phyloP scores from a whole-genome alignment of 2,888 invertebrate species.

The Eustalomyia histrio region DNA sequence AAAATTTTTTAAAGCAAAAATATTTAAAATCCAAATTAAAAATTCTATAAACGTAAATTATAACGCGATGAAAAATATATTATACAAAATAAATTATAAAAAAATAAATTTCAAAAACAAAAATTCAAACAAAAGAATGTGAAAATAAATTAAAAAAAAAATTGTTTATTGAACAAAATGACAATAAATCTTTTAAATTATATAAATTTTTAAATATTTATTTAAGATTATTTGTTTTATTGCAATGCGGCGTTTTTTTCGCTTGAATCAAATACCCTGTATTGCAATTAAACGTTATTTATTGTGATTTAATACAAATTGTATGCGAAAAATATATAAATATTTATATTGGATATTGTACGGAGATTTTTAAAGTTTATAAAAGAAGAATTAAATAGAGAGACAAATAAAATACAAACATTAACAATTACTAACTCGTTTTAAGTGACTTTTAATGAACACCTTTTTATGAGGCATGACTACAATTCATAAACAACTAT shows the following conservation, averaged over 20 bases:
- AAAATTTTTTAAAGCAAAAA: conserved; percentile 26
- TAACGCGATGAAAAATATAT: conserved; percentile 34
- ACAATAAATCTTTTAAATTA: conserved; percentile 5
- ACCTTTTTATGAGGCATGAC: conserved; percentile 66
- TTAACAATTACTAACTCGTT: conserved; percentile 64
- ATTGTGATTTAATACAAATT: conserved; percentile 63
- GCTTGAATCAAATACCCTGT: conserved; percentile 17
- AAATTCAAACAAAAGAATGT: conserved; percentile 26
- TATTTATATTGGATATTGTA: background rate
- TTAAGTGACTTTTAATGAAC: conserved; percentile 64
- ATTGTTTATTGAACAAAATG: background rate
- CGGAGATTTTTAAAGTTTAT: background rate
- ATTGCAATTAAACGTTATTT: conserved; percentile 61
- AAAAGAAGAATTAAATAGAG: background rate
- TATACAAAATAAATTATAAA: conserved; percentile 47
- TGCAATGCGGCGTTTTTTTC: conserved; percentile 26
- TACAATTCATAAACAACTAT: conserved; percentile 59
- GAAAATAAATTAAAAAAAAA: no score
- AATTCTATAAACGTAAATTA: conserved; percentile 53
- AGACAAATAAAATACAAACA: conserved; percentile 22
- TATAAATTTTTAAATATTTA: conserved; percentile 13
- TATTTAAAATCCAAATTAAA: conserved; percentile 28
- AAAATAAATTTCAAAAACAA: conserved; percentile 42
- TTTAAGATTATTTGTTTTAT: conserved; percentile 24
- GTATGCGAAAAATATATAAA: conserved; percentile 49